These are phyloP conservation scores for Cariama cristata DNA, from an alignment of 2,113 vertebrate genomes.

Conservation along the genomic window DNA sequence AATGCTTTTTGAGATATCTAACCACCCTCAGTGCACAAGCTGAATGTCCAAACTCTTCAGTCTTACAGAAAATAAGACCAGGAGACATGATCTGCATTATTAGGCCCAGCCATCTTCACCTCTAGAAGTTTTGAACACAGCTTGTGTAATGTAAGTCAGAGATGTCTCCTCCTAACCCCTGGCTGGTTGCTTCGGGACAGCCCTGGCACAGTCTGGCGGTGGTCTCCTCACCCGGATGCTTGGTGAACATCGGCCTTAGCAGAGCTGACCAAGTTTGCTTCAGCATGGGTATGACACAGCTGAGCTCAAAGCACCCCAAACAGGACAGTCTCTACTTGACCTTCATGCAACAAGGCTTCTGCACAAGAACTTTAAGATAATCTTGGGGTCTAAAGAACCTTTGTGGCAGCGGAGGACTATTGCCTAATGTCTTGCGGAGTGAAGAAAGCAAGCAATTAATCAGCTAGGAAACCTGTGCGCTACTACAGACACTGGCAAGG, in stretches of 20 bases:
- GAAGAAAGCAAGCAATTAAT: too few relatives aligned
- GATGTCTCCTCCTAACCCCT: background rate
- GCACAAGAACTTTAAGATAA: background rate
- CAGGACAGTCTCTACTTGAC: background rate
- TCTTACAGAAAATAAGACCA: background rate
- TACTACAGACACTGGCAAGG: background rate
- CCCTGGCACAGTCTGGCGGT: background rate
- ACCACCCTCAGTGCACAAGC: background rate
- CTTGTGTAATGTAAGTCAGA: too few relatives aligned
- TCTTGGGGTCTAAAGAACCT: background rate
- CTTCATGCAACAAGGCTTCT: background rate
- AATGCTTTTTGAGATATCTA: rapidly evolving
- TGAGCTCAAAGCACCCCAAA: background rate
- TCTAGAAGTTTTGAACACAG: background rate
- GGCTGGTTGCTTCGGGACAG: background rate
- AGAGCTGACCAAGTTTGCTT: background rate
- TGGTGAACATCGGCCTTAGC: rapidly evolving
- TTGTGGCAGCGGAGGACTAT: background rate
- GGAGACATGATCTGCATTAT: background rate
- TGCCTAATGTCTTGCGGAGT: background rate
- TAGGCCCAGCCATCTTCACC: background rate
- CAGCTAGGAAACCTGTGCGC: background rate
- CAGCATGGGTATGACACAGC: rapidly evolving
- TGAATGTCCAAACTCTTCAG: background rate
- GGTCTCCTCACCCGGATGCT: background rate